phyloP scores from a whole-genome alignment of 2,888 invertebrate species.

The Helobdella robusta region DNA sequence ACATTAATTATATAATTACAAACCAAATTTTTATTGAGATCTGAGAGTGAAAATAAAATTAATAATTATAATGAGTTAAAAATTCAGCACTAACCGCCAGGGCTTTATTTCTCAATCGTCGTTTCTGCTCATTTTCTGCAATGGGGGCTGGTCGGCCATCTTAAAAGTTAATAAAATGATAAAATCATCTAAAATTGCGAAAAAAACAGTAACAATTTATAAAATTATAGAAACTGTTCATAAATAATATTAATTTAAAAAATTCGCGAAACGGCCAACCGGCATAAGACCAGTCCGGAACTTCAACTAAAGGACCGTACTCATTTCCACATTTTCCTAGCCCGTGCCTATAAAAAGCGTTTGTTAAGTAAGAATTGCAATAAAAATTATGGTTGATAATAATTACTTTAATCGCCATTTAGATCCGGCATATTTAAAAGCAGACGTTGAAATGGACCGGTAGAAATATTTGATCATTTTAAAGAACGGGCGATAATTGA shows the following conservation, averaged over 20 bases:
- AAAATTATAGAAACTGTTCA: not conserved
- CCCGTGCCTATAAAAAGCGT: conserved; percentile 27
- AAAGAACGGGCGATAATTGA: no score
- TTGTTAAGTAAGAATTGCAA: not conserved
- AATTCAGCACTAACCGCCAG: conserved; percentile 29
- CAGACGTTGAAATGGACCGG: not conserved
- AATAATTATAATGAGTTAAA: no score
- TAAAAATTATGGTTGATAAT: not conserved
- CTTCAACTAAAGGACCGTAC: conserved; percentile 32
- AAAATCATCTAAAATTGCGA: not conserved
- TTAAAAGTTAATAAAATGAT: conserved; percentile 11
- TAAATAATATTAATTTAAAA: not conserved
- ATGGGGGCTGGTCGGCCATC: conserved; percentile 32
- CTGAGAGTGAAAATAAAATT: no score
- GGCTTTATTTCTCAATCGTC: conserved; percentile 24
- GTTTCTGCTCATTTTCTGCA: conserved; percentile 2
- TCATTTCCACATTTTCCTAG: conserved; percentile 29
- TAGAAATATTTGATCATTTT: no score
- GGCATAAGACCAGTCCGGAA: conserved; percentile 35
- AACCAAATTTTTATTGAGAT: no score
- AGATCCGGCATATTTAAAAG: not conserved
- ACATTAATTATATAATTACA: no score
- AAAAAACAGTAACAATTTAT: not conserved
- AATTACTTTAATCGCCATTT: conserved; percentile 20
- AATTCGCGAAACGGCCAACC: conserved; percentile 23